These are phyloP conservation scores for Chaetogeoica ovagalla DNA, from an alignment of 2,888 invertebrate genomes.

Conservation along the genomic window DNA sequence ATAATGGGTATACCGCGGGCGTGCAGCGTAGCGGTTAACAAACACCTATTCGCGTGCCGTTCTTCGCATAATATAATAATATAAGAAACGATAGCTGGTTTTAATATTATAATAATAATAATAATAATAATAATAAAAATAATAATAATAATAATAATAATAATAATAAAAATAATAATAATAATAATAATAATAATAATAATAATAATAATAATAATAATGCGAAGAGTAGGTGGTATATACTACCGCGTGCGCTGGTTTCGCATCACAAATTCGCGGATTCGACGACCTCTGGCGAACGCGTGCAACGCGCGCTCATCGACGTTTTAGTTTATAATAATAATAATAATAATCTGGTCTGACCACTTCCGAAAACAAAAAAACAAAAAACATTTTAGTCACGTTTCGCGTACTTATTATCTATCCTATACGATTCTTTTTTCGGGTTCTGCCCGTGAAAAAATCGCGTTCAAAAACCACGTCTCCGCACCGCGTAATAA, in stretches of 20 bases:
- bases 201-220: too few relatives aligned
- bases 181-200: too few relatives aligned
- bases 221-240: too few relatives aligned
- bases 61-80: neutral
- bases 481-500: neutral
- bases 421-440: neutral
- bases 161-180: too few relatives aligned
- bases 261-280: conserved; percentile 25
- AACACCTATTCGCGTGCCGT: neutral
- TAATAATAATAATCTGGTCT: conserved; percentile 47
- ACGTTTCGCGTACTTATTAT: conserved; percentile 2
- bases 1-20: neutral
- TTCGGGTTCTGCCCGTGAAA: conserved; percentile 14
- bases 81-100: neutral
- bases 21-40: neutral
- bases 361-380: conserved; percentile 8
- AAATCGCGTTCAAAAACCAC: neutral
- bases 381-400: neutral
- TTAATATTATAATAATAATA: too few relatives aligned
- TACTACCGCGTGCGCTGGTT: neutral
- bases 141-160: too few relatives aligned
- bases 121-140: too few relatives aligned
- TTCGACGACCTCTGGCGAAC: conserved; percentile 38
- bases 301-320: neutral
- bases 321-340: neutral